Evolutionary conservation across 2,797 vertebrate genomes (phyloP), one percentile per base, ranked within the genome.

Genomic region (Ciconia nigra): DNA sequence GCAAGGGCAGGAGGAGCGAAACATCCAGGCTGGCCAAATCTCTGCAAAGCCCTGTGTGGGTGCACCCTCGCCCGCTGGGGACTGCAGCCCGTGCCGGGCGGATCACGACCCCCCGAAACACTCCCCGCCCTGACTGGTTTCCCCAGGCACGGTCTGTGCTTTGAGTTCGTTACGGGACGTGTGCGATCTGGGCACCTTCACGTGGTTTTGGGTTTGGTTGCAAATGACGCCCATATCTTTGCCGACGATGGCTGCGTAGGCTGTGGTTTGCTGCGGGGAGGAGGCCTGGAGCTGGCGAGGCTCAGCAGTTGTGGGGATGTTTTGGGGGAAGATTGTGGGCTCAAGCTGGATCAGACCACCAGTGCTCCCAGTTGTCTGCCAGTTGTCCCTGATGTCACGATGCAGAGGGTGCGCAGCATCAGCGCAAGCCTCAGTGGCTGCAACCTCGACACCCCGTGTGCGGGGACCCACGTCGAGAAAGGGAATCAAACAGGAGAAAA

Each of bases 151-250:
- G 0, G 33, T 20, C 49, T 46, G 15, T 2, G 4, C 55, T 79
- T 59, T 0, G 5, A 49, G 35, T 54, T 57, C 2, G 0, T 62
- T 35, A 55, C 1, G 1, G 14, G 24, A 15, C 0, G 0, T 5
- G 29, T 9, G 21, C 33, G 31, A 20, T 16, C 37, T 3, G 4
- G 44, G 41, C 29, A 80, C 10, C 20, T 90, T 51, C 78, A 61
- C 0, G 0, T 42, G 28, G 10, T 35, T 74, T 94, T 8, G 54
- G 31, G 19, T 65, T 86, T 76, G 65, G 12, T 59, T 80, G 55
- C 17, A 73, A 42, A 63, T 1, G 4, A 37, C 33, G 11, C 20
- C 15, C 33, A 1, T 25, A 10, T 5, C 37, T 84, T 58, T 78
- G 41, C 39, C 1, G 13, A 25, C 15, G 37, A 46, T 0, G 1